Evolutionary conservation across 2,797 vertebrate genomes (phyloP), one percentile per base, ranked within the genome.

Genomic region (Bufotes viridis): DNA sequence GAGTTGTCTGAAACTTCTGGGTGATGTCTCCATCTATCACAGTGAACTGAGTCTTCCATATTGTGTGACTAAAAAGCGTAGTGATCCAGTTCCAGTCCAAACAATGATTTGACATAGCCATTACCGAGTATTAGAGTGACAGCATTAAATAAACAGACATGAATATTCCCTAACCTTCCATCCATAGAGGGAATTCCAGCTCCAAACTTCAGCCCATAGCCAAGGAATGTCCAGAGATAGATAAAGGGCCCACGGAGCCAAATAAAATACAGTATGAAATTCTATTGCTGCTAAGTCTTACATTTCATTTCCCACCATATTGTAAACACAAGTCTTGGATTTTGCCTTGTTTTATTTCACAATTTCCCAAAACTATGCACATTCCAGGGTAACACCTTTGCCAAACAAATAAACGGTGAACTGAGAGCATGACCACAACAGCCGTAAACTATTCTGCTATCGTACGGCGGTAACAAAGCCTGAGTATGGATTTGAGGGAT

Each of bases 321-420:
- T 85, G 83, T 85, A 76, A 76, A 78, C 83, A 85, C 49, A 63
- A 49, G 14, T 61, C 72, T 78, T 78, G 83, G 72, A 85, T 61
- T 49, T 53, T 49, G 58, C 58, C 51, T 26, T 85, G 57, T 78
- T 76, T 78, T 63, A 85, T 85, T 85, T 85, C 34, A 49, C 83
- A 63, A 78, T 60, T 76, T 84, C 83, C 58, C 58, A 10, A 63
- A 85, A 85, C 17, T 76, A 12, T 74, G 83, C 26, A 12, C 72
- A 85, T 85, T 63, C 72, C 83, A 12, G 2, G 26, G 22, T 61
- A 63, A 51, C 83, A 85, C 70, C 83, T 85, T 13, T 76, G 83
- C 83, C 83, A 85, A 85, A 74, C 82, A 75, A 84, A 84, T 84
- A 85, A 63, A 85, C 58, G 57, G 83, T 34, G 67, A 76, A 53